A percentile compares a stretch with the other conserved stretches of the same genome.
Conservation (phyloP, 2,113 vertebrate genomes). For the Tretioscincus oriximinensis region DNA sequence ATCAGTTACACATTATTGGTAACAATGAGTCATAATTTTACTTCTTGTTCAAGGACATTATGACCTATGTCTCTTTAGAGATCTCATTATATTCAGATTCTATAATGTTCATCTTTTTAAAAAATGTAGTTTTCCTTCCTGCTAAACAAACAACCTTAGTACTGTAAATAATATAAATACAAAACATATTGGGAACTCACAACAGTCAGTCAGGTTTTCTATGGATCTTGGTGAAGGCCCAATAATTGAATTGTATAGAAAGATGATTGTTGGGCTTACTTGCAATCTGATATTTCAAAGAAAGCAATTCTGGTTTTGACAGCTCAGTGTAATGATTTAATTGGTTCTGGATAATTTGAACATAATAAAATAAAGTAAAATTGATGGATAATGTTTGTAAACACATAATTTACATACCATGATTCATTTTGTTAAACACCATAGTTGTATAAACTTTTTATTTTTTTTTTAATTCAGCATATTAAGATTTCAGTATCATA, state of each 20-base stretch:
- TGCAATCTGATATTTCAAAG: slow-evolving; percentile 40
- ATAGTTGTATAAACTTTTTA: slow-evolving; percentile 40
- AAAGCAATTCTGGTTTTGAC: slow-evolving; percentile 47
- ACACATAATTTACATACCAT: slow-evolving; percentile 44
- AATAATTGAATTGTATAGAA: not conserved
- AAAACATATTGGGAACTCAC: slow-evolving; percentile 2
- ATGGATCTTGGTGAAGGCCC: slow-evolving; percentile 11
- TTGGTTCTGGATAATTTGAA: slow-evolving; percentile 58
- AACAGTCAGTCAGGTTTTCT: slow-evolving; percentile 27
- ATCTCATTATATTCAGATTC: slow-evolving; percentile 29
- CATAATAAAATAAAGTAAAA: slow-evolving; percentile 34
- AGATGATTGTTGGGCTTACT: slow-evolving; percentile 29
- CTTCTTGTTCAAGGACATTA: slow-evolving; percentile 40
- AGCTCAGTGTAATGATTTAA: slow-evolving; percentile 50
- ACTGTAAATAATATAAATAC: slow-evolving; percentile 26
- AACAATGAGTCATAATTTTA: slow-evolving; percentile 49
- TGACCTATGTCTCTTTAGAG: slow-evolving; percentile 40
- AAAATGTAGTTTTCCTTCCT: slow-evolving; percentile 8
- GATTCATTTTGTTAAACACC: slow-evolving; percentile 53
- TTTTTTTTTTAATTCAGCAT: not conserved
- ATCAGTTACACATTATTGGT: slow-evolving; percentile 55
- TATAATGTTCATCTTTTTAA: slow-evolving; percentile 18
- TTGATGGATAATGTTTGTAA: slow-evolving; percentile 50
- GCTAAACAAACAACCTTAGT: slow-evolving; percentile 38
- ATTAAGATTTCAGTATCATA: slow-evolving; percentile 13